Evolutionary conservation across 1,140 invertebrate genomes (phyloP).

Genomic region (Megalonaias nervosa): DNA sequence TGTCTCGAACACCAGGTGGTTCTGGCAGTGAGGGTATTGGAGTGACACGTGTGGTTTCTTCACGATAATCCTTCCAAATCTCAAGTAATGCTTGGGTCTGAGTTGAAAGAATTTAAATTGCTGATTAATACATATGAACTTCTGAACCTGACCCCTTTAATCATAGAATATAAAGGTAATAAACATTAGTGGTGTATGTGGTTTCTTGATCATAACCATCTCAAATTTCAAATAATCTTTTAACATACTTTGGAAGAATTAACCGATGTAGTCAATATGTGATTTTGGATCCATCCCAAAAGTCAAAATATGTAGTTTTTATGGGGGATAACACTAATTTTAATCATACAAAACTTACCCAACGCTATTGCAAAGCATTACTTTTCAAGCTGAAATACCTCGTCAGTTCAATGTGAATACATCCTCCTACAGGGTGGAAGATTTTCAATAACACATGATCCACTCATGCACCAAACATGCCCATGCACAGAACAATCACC

Average conservation of each 20-base stretch:
- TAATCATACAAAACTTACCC: too few species aligned
- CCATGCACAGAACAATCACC: too few species aligned
- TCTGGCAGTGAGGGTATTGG: constrained; percentile 46
- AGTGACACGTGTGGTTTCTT: constrained; percentile 44
- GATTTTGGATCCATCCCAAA: background rate
- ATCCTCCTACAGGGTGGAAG: too few species aligned
- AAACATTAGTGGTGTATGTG: background rate
- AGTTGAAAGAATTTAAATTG: background rate
- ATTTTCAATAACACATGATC: too few species aligned
- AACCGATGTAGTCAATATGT: background rate
- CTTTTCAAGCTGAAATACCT: too few species aligned
- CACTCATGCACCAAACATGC: too few species aligned
- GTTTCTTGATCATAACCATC: background rate
- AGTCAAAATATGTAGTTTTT: too few species aligned
- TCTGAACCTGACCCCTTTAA: too few species aligned
- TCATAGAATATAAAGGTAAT: background rate
- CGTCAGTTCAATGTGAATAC: too few species aligned
- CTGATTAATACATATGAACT: too few species aligned
- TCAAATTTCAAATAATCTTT: background rate
- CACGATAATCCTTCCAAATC: constrained; percentile 58
- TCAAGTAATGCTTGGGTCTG: constrained; percentile 56
- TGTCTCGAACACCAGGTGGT: constrained; percentile 54
- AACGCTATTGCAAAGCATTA: too few species aligned
- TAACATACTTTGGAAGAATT: background rate
- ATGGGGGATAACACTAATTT: too few species aligned